These are phyloP conservation scores for Diploptera punctata DNA, from an alignment of 2,888 invertebrate species.

Conservation along the genomic window DNA sequence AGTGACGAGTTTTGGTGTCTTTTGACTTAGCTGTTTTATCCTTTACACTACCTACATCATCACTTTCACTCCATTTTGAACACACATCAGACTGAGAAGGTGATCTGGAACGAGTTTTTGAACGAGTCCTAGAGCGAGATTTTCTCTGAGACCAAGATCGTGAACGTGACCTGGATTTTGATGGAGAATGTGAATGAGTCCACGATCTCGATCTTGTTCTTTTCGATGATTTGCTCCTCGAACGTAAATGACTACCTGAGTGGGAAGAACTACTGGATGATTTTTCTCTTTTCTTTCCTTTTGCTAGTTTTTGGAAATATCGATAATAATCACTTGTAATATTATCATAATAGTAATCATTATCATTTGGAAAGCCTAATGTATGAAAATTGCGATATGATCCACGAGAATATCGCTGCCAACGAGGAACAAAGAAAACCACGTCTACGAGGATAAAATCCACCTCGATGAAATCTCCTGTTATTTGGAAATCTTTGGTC, in stretches of 20 bases:
- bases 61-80: conserved; percentile 9
- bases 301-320: conserved; percentile 66
- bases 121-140: conserved; percentile 29
- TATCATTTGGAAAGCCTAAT: not conserved
- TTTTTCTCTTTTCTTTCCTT: conserved; percentile 59
- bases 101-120: conserved; percentile 46
- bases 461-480: conserved; percentile 26
- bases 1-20: not conserved
- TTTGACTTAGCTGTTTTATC: not conserved
- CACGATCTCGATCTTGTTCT: conserved; percentile 45
- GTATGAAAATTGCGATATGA: conserved; percentile 43
- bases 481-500: conserved; percentile 7
- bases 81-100: conserved; percentile 26
- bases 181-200: conserved; percentile 44
- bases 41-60: not conserved
- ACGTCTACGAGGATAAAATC: conserved; percentile 46
- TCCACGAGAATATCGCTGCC: conserved; percentile 49
- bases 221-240: conserved; percentile 44
- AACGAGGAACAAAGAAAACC: conserved; percentile 52
- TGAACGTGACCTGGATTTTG: conserved; percentile 36
- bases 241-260: conserved; percentile 50
- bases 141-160: conserved; percentile 5
- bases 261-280: not conserved
- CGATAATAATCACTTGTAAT: conserved; percentile 59
- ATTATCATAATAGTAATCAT: conserved; percentile 15